A percentile compares a stretch with the other conserved stretches of the same genome.
phyloP scores from a whole-genome alignment of 2,113 vertebrate genomes.

The Genyomyrus donnyi region DNA sequence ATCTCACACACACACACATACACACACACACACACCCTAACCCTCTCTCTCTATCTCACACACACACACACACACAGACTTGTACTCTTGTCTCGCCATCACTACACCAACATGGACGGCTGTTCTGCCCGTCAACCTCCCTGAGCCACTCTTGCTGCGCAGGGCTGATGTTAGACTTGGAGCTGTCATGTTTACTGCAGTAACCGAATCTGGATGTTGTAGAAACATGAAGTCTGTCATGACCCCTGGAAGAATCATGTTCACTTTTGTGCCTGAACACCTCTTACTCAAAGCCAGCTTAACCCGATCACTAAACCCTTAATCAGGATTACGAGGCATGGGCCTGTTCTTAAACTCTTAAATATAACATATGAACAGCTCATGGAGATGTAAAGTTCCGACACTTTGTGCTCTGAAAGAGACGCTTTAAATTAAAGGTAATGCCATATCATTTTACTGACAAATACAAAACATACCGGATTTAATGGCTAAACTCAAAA shows the following conservation, averaged over 20 bases:
- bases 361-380: neutral
- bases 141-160: neutral
- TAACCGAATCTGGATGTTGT: neutral
- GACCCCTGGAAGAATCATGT: neutral
- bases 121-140: neutral
- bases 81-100: neutral
- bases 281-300: neutral
- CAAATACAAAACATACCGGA: neutral
- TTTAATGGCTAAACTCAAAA: neutral
- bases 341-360: neutral
- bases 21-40: too few relatives aligned
- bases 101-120: neutral
- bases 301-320: neutral
- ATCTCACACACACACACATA: too few relatives aligned
- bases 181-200: neutral
- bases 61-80: neutral
- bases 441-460: neutral
- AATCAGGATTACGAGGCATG: neutral
- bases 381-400: neutral
- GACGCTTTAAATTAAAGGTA: neutral
- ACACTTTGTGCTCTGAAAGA: neutral
- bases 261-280: neutral
- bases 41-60: neutral
- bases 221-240: neutral
- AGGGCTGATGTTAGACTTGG: neutral